Conservation (phyloP, 2,888 invertebrate genomes). For the Harmothoe impar region DNA sequence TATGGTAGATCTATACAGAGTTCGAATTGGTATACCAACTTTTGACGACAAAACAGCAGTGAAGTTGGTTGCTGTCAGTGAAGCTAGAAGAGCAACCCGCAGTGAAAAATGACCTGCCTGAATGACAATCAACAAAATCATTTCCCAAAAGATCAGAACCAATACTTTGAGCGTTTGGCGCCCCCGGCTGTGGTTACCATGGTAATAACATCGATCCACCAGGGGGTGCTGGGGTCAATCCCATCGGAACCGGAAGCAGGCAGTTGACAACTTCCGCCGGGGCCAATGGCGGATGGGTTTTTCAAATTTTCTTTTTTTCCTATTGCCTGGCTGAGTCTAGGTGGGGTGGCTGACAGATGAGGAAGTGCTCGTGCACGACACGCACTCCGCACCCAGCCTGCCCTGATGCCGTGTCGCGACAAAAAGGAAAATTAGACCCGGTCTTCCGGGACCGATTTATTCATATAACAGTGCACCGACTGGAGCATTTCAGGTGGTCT, state of each 20-base stretch:
- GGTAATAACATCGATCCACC: constrained; percentile 52
- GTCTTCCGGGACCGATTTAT: constrained; percentile 23
- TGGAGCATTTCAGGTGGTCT: background rate
- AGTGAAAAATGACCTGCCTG: background rate
- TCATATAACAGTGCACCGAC: constrained; percentile 14
- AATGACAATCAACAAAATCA: constrained; percentile 12
- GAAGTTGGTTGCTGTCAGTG: too few relatives aligned
- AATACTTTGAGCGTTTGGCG: constrained; percentile 38
- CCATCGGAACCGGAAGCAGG: constrained; percentile 55
- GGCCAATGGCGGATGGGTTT: background rate
- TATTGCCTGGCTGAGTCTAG: background rate
- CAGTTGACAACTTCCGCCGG: constrained; percentile 58
- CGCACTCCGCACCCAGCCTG: background rate
- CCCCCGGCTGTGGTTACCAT: constrained; percentile 22
- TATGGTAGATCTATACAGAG: too few relatives aligned
- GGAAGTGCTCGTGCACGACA: background rate
- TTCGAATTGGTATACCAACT: too few relatives aligned
- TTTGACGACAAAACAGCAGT: too few relatives aligned
- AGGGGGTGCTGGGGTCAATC: constrained; percentile 38
- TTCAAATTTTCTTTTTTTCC: background rate
- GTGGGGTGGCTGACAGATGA: background rate
- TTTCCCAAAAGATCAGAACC: constrained; percentile 29
- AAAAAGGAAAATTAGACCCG: constrained; percentile 35
- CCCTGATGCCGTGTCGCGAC: background rate
- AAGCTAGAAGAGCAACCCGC: too few relatives aligned